Evolutionary conservation across 2,797 vertebrate species (phyloP), one percentile per base, ranked within the genome.

Genomic region (Centroberyx gerrardi): DNA sequence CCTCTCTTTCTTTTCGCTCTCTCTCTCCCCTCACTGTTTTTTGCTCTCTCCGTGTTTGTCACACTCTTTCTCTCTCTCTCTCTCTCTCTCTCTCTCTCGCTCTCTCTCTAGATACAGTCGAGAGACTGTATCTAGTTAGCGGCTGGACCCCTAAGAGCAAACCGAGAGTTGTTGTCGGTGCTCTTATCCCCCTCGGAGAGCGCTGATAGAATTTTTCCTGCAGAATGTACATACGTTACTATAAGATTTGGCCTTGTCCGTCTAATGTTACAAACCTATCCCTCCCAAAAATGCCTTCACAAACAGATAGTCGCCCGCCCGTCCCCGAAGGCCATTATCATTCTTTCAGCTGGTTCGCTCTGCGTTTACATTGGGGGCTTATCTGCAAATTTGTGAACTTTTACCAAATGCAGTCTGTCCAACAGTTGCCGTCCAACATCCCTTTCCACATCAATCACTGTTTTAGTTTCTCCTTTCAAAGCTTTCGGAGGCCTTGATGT

Each of bases 361-460:
- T 78, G 69, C 71, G 80, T 91, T 92, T 90, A 91, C 87, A 91
- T 80, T 77, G 72, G 62, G 22, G 68, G 78, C 89, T 93, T 92
- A 93, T 94, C 90, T 87, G 72, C 83, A 90, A 90, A 92, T 91
- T 88, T 91, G 88, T 91, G 88, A 93, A 91, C 90, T 91, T 92
- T 92, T 91, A 91, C 90, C 79, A 92, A 94, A 92, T 87, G 77
- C 76, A 85, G 80, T 83, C 83, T 80, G 87, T 91, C 89, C 82
- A 86, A 82, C 87, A 83, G 90, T 87, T 80, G 78, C 88, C 75
- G 62, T 89, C 88, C 78, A 87, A 85, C 88, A 86, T 91, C 87
- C 84, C 83, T 86, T 90, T 88, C 81, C 87, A 92, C 91, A 92
- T 92, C 87, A 93, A 88, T 90, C 90, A 87, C 78, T 80, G 87